Base-by-base conservation (phyloP, 2,888 invertebrate genomes). In the Myathropa florea region DNA sequence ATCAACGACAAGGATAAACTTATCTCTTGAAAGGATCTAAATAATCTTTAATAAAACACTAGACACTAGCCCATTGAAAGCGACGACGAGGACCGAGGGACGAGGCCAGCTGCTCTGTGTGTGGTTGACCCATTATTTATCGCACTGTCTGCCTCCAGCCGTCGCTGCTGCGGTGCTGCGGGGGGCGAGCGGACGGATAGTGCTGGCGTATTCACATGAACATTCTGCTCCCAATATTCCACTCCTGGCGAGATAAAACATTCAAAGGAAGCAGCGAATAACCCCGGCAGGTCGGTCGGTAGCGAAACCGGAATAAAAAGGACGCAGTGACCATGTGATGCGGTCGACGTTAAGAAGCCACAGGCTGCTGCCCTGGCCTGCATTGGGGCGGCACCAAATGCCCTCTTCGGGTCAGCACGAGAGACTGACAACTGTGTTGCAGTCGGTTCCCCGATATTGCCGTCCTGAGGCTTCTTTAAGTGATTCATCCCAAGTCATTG, bases 21-120 rank as follows among this genome's bases (percentile, higher is more conserved):
- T 75, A 73, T 73, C 81, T 78, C 55, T 75, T 65, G 28, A 82
- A 77, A 82, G 64, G 73, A 86, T 82, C 78, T 78, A 57, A 81
- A 79, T 75, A 83, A 75, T 86, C 86, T 86, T 79, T 67, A 79
- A 73, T 78, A 79, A 83, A 86, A 83, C 79, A 83, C 72, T 77
- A 85, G 65, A 73, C 65, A 46, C 24, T 63, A 24, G 59, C 63
- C 26, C 60, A 14, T 64, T 71, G 46, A 63, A 10, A 21, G 68
- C 28, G 64, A 24, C 18, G 65, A 21, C 53, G 61, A n/a, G n/a
- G n/a, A n/a, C n/a, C n/a, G n/a, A n/a, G 3, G 18, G 21, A n/a
- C 12, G 24, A 24, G 53, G 46, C 28, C 77, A 46, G 46, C 46
- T 77, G 60, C 57, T 57, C 12, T 18, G n/a, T 59, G 18, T 61